Base-by-base conservation (phyloP, 2,797 vertebrate genomes). In the Melanotaenia parkinsoni region DNA sequence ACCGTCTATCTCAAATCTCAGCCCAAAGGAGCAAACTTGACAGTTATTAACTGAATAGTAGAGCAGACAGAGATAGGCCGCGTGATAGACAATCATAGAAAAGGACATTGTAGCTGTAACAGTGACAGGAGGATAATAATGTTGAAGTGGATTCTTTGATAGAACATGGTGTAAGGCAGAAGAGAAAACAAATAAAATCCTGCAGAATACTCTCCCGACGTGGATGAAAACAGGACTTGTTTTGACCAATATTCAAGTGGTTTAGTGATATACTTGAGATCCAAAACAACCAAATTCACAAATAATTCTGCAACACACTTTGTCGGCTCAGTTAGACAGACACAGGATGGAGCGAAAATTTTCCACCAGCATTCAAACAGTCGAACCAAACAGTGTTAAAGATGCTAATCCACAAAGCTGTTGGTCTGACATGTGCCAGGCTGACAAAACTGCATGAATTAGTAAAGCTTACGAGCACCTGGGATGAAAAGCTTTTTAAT, bases 341-440 rank as follows among this genome's bases (percentile, higher is more conserved):
- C 61, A 77, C 51, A 62, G 56, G 79, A 72, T 66, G 67, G 51
- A 77, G 79, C 73, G 74, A 82, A 81, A 82, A 82, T 74, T 63
- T 79, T 56, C 65, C 58, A 76, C 9, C 47, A 70, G 72, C 70
- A 61, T 80, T 77, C 70, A 77, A 79, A 67, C 77, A 71, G 83
- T 58, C 50, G 65, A 88, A 87, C 85, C 81, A 89, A 89, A 89
- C 65, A 83, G 80, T 89, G 87, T 90, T 85, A 86, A 90, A 87
- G 83, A 90, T 87, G 81, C 80, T 91, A 90, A 91, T 91, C 88
- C 88, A 82, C 83, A 90, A 87, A 90, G 88, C 84, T 79, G 89
- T 60, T 78, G 74, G 7, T 69, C 76, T 82, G 69, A 16, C 84
- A 71, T 67, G 85, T 80, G 87, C 90, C 89, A 79, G 85, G 86